Percentiles rank a stretch among this genome's conserved stretches.
These are phyloP conservation scores for Polymixis flavicincta DNA, from an alignment of 2,888 invertebrate species.

Conservation along the genomic window DNA sequence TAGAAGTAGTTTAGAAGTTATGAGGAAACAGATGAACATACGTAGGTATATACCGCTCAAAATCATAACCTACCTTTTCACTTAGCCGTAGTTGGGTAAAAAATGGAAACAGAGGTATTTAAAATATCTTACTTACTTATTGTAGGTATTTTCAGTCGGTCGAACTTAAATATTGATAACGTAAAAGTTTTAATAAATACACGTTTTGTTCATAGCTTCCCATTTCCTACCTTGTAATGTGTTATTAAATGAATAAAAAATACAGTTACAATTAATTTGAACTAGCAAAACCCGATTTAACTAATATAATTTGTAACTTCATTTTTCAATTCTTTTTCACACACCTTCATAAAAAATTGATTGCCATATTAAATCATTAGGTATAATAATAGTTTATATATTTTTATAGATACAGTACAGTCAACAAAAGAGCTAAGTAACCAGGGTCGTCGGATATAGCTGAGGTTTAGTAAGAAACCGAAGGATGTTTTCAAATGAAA, in stretches of 20 bases:
- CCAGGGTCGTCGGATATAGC: too few species aligned
- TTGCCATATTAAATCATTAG: background rate
- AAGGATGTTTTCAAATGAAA: too few species aligned
- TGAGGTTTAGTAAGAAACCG: too few species aligned
- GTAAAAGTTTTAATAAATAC: background rate
- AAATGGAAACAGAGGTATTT: too few species aligned
- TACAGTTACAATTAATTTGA: background rate
- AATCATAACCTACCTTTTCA: too few species aligned
- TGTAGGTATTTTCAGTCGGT: background rate
- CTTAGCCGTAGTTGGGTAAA: too few species aligned
- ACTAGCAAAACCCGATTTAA: background rate
- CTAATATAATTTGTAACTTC: background rate
- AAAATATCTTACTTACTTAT: too few species aligned
- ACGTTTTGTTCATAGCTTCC: background rate
- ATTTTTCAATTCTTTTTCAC: background rate
- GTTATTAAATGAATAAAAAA: background rate
- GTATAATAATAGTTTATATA: background rate
- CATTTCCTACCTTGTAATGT: background rate
- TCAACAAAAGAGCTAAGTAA: too few species aligned
- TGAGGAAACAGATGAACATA: too few species aligned
- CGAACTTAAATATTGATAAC: background rate
- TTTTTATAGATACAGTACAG: background rate
- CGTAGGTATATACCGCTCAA: too few species aligned
- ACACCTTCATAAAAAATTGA: background rate
- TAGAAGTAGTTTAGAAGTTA: too few species aligned